These are phyloP conservation scores for Clinocottus analis DNA, from an alignment of 2,113 vertebrate genomes.

Conservation along the genomic window DNA sequence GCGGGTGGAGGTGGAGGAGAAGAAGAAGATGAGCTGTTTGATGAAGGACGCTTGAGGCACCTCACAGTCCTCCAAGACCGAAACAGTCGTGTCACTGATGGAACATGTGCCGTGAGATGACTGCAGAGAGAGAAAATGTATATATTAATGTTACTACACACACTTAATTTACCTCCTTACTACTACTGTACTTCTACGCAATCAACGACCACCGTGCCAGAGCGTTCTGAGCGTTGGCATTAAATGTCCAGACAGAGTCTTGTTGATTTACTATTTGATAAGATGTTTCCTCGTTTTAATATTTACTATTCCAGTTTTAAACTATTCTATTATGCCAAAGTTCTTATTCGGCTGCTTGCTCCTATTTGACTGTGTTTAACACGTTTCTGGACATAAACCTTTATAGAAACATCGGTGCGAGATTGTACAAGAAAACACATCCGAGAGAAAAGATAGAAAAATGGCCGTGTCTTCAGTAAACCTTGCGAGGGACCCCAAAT, in stretches of 20 bases:
- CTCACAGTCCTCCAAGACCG: slow-evolving; percentile 76
- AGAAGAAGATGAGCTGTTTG: slow-evolving; percentile 87
- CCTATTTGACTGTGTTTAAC: not conserved
- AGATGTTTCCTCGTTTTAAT: not conserved
- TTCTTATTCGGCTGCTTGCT: not conserved
- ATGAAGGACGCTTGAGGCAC: slow-evolving; percentile 72
- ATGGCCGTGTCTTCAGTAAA: slow-evolving; percentile 4
- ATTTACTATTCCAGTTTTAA: not conserved
- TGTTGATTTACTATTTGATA: not conserved
- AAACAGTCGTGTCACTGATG: slow-evolving; percentile 74
- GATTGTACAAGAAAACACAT: not conserved
- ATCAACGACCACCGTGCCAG: not conserved
- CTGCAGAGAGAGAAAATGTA: slow-evolving; percentile 74
- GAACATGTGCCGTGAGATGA: slow-evolving; percentile 86
- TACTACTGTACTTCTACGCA: not conserved
- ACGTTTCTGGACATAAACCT: not conserved
- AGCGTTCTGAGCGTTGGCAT: not conserved
- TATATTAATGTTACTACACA: not conserved
- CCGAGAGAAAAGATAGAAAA: not conserved
- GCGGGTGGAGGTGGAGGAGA: slow-evolving; percentile 87
- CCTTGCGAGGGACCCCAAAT: not conserved
- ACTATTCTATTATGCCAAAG: not conserved
- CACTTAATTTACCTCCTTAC: not conserved
- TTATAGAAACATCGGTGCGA: not conserved
- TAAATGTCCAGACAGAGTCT: not conserved